Evolutionary conservation across 2,888 invertebrate species (phyloP), one percentile per base, ranked within the genome.

Genomic region (Hofmannophila pseudospretella): DNA sequence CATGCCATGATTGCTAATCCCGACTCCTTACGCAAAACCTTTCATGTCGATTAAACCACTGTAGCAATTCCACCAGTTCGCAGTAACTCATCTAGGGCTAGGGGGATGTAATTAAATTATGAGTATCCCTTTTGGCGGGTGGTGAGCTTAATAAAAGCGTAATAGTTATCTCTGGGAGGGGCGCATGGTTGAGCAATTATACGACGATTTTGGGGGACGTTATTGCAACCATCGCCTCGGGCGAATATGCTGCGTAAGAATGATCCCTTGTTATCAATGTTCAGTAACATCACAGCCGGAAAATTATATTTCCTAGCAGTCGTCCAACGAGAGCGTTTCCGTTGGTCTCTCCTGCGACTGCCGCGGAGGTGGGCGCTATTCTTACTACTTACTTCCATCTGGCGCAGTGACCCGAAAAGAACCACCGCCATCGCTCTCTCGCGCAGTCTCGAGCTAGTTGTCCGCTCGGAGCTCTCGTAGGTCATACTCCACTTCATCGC

Each of bases 91-190:
- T 71, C 67, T 67, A 58, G 65, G 58, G 63, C 57, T n/a, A n/a
- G 63, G 67, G 69, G 67, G 58, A 57, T 63, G 67, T 81, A 81
- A 82, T 84, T 80, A 73, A 82, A 84, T 84, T 81, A 81, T 71
- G 72, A 78, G 69, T 67, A 75, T 79, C 81, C 78, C 75, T 77
- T 39, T 78, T 74, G 67, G 70, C 68, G 69, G 68, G 66, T 64
- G 68, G 68, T 69, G 71, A 64, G 77, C 79, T 78, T 74, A 80
- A 81, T 82, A 82, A 84, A 79, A 73, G 74, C 77, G 71, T 78
- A 79, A 81, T 82, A 78, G 79, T 78, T 79, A 77, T 80, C 76
- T 75, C 73, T 71, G 59, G 54, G 68, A 67, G 51, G 54, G 58
- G 52, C 58, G 69, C 58, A 62, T 61, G 65, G 71, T 65, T 65